phyloP scores from a whole-genome alignment of 2,113 vertebrate genomes.

The Saccopteryx bilineata region DNA sequence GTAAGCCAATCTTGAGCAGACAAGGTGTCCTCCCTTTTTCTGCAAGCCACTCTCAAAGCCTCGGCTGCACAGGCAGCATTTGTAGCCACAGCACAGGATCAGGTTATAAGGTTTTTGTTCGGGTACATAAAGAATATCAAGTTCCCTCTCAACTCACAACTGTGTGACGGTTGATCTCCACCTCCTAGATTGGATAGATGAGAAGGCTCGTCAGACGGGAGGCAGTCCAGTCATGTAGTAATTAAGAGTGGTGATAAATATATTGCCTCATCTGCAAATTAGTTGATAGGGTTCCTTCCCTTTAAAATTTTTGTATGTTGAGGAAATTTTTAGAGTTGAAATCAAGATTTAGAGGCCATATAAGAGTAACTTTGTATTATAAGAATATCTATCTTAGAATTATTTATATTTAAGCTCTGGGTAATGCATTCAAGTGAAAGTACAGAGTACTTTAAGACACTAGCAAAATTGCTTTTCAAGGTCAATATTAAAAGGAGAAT shows the following conservation, averaged over 20 bases:
- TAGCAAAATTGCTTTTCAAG: not conserved
- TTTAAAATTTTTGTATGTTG: not conserved
- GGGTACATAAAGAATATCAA: conserved; percentile 57
- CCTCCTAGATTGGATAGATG: not conserved
- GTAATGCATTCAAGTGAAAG: not conserved
- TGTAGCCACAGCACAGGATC: not conserved
- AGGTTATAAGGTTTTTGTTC: conserved; percentile 72
- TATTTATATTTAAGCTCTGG: not conserved
- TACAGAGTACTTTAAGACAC: not conserved
- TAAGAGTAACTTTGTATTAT: conserved; percentile 51
- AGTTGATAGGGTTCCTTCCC: not conserved
- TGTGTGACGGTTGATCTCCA: not conserved
- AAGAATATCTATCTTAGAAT: conserved; percentile 38
- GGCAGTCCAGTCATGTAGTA: not conserved
- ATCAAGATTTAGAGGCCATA: not conserved
- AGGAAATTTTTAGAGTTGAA: conserved; percentile 28
- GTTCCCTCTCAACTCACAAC: conserved; percentile 47
- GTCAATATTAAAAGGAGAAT: not conserved
- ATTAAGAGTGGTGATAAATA: not conserved
- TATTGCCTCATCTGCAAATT: not conserved
- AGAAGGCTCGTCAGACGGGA: not conserved
- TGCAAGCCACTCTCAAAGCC: not conserved
- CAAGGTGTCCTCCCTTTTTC: conserved; percentile 32
- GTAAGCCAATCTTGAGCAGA: conserved; percentile 64
- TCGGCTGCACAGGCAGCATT: conserved; percentile 21